A percentile compares a stretch with the other conserved stretches of the same genome.
phyloP scores from a whole-genome alignment of 2,113 vertebrate genomes.

The Scalopus aquaticus region DNA sequence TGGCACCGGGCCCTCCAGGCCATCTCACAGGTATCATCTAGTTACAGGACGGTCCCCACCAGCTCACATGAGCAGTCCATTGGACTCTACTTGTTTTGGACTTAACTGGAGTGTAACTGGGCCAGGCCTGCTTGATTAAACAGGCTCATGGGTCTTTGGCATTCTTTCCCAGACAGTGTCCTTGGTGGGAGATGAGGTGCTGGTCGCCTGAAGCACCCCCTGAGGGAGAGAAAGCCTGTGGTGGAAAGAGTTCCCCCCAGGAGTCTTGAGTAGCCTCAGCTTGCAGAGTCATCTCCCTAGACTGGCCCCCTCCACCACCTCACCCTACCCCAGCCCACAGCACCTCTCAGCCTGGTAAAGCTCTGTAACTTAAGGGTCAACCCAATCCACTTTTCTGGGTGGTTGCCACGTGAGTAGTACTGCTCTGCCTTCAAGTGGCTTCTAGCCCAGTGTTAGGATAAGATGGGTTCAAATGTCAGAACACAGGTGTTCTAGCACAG shows the following conservation, averaged over 20 bases:
- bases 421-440: not conserved
- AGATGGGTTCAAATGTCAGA: not conserved
- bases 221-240: not conserved
- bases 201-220: not conserved
- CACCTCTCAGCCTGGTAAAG: not conserved
- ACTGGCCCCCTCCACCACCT: no score
- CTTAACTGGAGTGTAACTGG: not conserved
- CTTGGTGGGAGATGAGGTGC: not conserved
- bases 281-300: not conserved
- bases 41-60: not conserved
- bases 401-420: not conserved
- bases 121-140: not conserved
- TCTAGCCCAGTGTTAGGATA: not conserved
- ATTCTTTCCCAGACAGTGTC: not conserved
- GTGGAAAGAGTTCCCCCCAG: not conserved
- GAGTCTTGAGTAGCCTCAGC: not conserved
- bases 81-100: not conserved
- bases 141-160: not conserved
- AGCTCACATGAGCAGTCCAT: accelerated
- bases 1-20: no score
- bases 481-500: not conserved
- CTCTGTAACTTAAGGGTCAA: accelerated
- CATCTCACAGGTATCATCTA: not conserved
- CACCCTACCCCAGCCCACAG: not conserved
- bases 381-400: not conserved